Evolutionary conservation across 1,140 invertebrate genomes (phyloP).

Genomic region (Plodia interpunctella): DNA sequence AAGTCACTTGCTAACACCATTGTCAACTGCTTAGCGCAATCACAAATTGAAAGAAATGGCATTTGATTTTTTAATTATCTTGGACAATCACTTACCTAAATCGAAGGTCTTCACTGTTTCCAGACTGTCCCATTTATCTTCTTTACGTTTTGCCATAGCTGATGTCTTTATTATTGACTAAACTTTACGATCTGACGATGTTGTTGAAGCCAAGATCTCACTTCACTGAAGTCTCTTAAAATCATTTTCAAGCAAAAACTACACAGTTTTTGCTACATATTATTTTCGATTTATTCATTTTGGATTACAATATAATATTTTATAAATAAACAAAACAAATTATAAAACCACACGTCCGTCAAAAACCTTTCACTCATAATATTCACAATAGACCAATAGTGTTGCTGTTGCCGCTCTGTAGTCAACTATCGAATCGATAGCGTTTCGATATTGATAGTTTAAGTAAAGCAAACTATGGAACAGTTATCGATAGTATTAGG

Average conservation of each 20-base stretch:
- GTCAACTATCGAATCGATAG: too few species aligned
- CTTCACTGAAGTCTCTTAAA: slow-evolving; percentile 39
- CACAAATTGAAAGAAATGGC: too few species aligned
- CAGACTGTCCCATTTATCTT: slow-evolving; percentile 60
- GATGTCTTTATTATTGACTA: neutral
- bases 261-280: slow-evolving; percentile 22
- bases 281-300: slow-evolving; percentile 11
- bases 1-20: neutral
- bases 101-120: slow-evolving; percentile 64
- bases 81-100: slow-evolving; percentile 37
- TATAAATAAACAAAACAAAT: slow-evolving; percentile 5
- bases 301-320: neutral
- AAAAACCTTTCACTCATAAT: neutral
- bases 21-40: too few species aligned
- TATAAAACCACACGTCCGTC: slow-evolving; percentile 8
- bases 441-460: too few species aligned
- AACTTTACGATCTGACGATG: slow-evolving; percentile 20
- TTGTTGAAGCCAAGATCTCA: slow-evolving; percentile 51
- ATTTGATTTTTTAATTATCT: too few species aligned
- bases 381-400: too few species aligned
- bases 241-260: slow-evolving; percentile 37
- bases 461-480: too few species aligned
- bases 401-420: too few species aligned
- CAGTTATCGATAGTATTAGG: too few species aligned
- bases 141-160: slow-evolving; percentile 42